Evolutionary conservation across 2,888 invertebrate species (phyloP).

Genomic region (Hirtodrosophila alboralis): DNA sequence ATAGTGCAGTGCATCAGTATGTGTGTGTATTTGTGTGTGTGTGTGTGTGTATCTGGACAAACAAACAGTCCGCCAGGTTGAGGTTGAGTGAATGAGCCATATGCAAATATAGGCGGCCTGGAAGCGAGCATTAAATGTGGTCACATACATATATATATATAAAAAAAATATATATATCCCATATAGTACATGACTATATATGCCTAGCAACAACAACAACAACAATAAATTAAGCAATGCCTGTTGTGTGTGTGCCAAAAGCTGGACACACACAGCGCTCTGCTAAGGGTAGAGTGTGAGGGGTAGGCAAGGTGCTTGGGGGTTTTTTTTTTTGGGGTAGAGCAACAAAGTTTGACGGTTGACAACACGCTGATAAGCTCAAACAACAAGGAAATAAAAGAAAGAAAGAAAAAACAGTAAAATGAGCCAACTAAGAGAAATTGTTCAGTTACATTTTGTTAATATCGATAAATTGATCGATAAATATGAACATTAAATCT

Average conservation of each 20-base stretch:
- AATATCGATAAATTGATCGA: too few relatives aligned
- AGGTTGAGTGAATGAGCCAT: conserved; percentile 74
- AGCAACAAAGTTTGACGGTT: conserved; percentile 34
- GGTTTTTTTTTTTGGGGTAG: not conserved
- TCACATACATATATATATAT: conserved; percentile 22
- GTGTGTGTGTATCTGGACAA: conserved; percentile 69
- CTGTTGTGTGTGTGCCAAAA: conserved; percentile 28
- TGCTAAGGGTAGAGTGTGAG: conserved; percentile 9
- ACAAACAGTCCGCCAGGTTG: conserved; percentile 70
- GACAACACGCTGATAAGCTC: conserved; percentile 56
- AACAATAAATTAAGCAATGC: conserved; percentile 44
- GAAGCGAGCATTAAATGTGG: conserved; percentile 66
- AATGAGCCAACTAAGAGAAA: too few relatives aligned
- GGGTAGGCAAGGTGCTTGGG: not conserved
- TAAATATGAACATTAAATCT: too few relatives aligned
- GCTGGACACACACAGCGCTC: conserved; percentile 52
- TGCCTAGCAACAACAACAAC: conserved; percentile 35
- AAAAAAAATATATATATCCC: conserved; percentile 8
- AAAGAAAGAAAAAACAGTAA: too few relatives aligned
- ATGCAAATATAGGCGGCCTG: conserved; percentile 75
- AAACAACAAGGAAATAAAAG: conserved; percentile 32
- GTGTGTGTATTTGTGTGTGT: conserved; percentile 11
- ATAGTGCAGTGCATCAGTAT: conserved; percentile 4
- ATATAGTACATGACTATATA: conserved; percentile 12
- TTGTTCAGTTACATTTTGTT: too few relatives aligned